phyloP scores from a whole-genome alignment of 2,113 vertebrate species.

The Gadus chalcogrammus region DNA sequence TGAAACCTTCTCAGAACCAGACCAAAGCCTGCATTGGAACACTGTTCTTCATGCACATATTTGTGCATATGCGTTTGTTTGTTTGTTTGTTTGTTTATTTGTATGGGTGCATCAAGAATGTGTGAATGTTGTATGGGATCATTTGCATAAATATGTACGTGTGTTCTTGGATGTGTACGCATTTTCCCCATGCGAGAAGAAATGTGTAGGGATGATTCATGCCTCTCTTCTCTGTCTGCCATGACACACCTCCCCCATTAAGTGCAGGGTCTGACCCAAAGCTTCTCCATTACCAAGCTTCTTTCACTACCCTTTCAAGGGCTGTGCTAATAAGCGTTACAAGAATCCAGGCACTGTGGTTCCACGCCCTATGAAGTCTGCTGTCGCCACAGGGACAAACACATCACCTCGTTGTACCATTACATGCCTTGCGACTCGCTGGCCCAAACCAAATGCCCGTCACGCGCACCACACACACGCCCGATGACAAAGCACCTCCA shows the following conservation, averaged over 20 bases:
- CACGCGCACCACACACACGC: slow-evolving; percentile 1
- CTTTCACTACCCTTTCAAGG: slow-evolving; percentile 2
- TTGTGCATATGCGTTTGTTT: too few relatives aligned
- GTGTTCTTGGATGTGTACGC: too few relatives aligned
- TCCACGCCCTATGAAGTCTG: slow-evolving; percentile 10
- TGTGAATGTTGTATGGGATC: too few relatives aligned
- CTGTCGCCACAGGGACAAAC: slow-evolving; percentile 1
- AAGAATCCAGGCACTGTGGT: slow-evolving; percentile 1
- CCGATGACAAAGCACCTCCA: too few relatives aligned
- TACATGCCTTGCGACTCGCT: slow-evolving; percentile 15
- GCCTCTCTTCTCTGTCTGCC: slow-evolving; percentile 5
- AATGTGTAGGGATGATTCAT: slow-evolving; percentile 17
- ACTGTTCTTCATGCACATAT: too few relatives aligned
- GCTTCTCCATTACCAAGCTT: slow-evolving; percentile 8
- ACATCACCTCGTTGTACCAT: neutral
- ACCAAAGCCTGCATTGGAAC: too few relatives aligned
- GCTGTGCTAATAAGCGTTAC: slow-evolving; percentile 5
- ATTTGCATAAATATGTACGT: too few relatives aligned
- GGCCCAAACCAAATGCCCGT: slow-evolving; percentile 23
- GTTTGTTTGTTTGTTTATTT: too few relatives aligned
- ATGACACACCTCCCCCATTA: slow-evolving; percentile 25
- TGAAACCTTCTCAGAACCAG: too few relatives aligned
- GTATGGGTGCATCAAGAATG: too few relatives aligned
- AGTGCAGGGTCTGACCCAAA: slow-evolving; percentile 9
- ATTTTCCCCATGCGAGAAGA: too few relatives aligned